Evolutionary conservation across 2,113 vertebrate species (phyloP).

Genomic region (Mirza zaza): DNA sequence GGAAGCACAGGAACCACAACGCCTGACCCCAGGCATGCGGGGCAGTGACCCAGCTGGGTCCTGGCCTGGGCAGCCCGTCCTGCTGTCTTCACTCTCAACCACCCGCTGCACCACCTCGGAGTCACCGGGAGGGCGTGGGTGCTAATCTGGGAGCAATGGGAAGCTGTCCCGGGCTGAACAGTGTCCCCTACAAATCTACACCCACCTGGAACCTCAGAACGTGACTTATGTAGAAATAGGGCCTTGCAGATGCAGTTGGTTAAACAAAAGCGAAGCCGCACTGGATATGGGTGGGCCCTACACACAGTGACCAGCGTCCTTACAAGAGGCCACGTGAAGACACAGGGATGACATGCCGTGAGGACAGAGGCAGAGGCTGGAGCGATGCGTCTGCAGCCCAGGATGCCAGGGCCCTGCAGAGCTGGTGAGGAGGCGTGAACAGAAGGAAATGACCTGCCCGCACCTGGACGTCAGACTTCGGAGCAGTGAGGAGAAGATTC

Average conservation of each 20-base stretch:
- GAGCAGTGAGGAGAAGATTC: too few species aligned
- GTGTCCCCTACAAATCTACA: background rate
- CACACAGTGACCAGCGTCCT: background rate
- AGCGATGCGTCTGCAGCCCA: background rate
- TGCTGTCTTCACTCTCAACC: fast-evolving
- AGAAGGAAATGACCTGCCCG: too few species aligned
- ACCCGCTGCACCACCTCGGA: background rate
- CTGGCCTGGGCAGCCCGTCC: background rate
- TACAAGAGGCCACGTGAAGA: background rate
- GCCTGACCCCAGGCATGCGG: background rate
- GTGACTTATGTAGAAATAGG: background rate
- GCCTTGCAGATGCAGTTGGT: background rate
- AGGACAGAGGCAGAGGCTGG: background rate
- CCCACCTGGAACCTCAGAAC: background rate
- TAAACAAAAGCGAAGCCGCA: too few species aligned
- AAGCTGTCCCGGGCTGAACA: background rate
- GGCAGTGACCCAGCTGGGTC: background rate
- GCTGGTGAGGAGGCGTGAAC: too few species aligned
- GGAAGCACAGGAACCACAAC: background rate
- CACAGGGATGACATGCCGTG: fast-evolving
- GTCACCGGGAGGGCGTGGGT: background rate
- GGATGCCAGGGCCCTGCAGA: background rate
- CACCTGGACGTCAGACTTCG: too few species aligned
- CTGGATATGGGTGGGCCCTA: background rate
- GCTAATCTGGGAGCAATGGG: background rate